Base-by-base conservation (phyloP, 2,888 invertebrate genomes). In the Barypeithes pellucidus region DNA sequence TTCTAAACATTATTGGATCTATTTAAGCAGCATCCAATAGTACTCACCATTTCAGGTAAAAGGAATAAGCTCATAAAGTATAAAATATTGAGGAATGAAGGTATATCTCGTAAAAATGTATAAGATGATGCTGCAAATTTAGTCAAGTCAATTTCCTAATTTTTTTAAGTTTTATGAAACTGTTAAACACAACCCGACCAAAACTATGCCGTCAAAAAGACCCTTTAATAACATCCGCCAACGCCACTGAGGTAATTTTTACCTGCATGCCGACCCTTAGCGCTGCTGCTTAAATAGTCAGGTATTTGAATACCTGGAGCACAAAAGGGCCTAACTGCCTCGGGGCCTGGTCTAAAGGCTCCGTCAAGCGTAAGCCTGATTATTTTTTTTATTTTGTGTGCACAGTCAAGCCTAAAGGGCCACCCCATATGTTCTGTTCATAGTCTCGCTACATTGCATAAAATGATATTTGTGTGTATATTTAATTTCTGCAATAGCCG, bases 241-340 rank as follows among this genome's bases (percentile, higher is more conserved):
- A 69, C 69, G 41, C 62, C 62, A 69, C 69, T 69, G 69, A 24
- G 9, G 22, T 39, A 41, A 69, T 69, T 69, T 62, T 52, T 69
- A 69, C 69, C 69, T 69, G 69, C 18, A 57, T 33, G 16, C 2
- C 16, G 9, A 16, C 39, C 50, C 62, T 50, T 33, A 18, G 41
- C 33, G n/a, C 47, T 20, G 4, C 47, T 47, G 36, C 33, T 47
- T 67, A 45, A 45, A 59, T 45, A 43, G 45, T 36, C 36, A 33
- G 41, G 36, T 61, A 68, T 68, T 68, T 61, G 61, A 60, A 61
- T 68, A 60, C 68, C 68, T 68, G 47, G 7, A 52, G 14, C 60
- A 61, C 60, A 52, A 68, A 61, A 61, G 61, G 68, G 39, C 68
- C 68, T 24, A 66, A 68, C 60, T 62, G 60, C 69, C 62, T 62